phyloP scores from a whole-genome alignment of 1,140 invertebrate species.

The Drosophila orosa region DNA sequence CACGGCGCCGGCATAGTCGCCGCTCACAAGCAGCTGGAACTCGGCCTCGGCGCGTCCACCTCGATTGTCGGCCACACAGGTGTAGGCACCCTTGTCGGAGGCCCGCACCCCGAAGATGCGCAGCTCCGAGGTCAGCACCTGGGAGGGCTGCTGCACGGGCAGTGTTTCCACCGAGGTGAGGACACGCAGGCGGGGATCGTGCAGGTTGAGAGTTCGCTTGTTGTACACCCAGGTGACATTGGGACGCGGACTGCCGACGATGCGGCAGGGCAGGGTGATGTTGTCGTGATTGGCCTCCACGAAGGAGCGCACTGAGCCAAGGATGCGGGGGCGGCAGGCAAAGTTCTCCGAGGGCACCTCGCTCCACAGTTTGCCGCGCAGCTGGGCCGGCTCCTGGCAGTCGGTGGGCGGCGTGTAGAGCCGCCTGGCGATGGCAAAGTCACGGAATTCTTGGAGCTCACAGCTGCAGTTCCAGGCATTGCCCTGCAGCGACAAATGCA shows the following conservation, averaged over 20 bases:
- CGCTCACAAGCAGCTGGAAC: constrained; percentile 86
- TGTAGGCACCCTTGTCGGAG: constrained; percentile 93
- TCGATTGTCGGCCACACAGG: constrained; percentile 93
- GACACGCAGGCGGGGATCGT: constrained; percentile 85
- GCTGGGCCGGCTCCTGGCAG: constrained; percentile 88
- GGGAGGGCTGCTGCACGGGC: constrained; percentile 17
- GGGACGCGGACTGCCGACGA: constrained; percentile 90
- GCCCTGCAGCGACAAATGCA: constrained; percentile 90
- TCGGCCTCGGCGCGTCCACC: constrained; percentile 91
- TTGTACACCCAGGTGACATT: constrained; percentile 91
- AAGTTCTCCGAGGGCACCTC: constrained; percentile 90
- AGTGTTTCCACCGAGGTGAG: constrained; percentile 65
- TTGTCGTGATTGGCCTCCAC: constrained; percentile 88
- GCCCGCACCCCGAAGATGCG: constrained; percentile 89
- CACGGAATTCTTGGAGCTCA: constrained; percentile 90
- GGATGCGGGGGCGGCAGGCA: constrained; percentile 92
- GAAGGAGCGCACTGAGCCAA: constrained; percentile 85
- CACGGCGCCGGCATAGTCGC: constrained; percentile 85
- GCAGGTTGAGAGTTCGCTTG: constrained; percentile 85
- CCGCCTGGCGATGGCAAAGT: constrained; percentile 90
- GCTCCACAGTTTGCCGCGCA: constrained; percentile 89
- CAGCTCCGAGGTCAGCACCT: constrained; percentile 85
- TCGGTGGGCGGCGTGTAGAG: constrained; percentile 89
- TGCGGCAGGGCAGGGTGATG: constrained; percentile 91
- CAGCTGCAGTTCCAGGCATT: constrained; percentile 97